Evolutionary conservation across 1,140 invertebrate species (phyloP).

Genomic region (Danaus melanippus): DNA sequence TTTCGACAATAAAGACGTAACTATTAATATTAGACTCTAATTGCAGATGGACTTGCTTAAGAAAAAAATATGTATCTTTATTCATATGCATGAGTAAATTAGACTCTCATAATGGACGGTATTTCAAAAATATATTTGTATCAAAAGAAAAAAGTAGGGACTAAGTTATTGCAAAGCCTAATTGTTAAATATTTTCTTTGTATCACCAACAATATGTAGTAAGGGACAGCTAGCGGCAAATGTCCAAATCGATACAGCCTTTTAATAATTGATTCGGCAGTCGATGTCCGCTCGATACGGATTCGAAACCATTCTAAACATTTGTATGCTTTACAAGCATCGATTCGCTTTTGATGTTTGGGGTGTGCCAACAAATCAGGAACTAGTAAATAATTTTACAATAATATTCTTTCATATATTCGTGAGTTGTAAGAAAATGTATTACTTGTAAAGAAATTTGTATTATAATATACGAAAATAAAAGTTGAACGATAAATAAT

Average conservation of each 20-base stretch:
- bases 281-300: conserved; percentile 26
- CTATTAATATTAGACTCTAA: too few species aligned
- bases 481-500: too few species aligned
- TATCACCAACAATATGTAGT: conserved; percentile 24
- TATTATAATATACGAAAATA: too few species aligned
- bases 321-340: conserved; percentile 25
- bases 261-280: conserved; percentile 57
- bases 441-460: too few species aligned
- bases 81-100: not conserved
- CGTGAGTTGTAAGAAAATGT: too few species aligned
- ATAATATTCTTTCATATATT: too few species aligned
- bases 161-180: not conserved
- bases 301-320: conserved; percentile 30
- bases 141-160: not conserved
- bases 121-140: not conserved
- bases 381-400: too few species aligned
- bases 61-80: too few species aligned
- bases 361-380: too few species aligned
- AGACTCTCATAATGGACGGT: not conserved
- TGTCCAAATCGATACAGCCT: conserved; percentile 54
- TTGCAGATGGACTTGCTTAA: too few species aligned
- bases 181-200: conserved; percentile 8
- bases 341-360: not conserved
- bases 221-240: conserved; percentile 51
- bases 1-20: too few species aligned